Evolutionary conservation across 1,140 invertebrate species (phyloP).

Genomic region (Philotrypesis tridentata): DNA sequence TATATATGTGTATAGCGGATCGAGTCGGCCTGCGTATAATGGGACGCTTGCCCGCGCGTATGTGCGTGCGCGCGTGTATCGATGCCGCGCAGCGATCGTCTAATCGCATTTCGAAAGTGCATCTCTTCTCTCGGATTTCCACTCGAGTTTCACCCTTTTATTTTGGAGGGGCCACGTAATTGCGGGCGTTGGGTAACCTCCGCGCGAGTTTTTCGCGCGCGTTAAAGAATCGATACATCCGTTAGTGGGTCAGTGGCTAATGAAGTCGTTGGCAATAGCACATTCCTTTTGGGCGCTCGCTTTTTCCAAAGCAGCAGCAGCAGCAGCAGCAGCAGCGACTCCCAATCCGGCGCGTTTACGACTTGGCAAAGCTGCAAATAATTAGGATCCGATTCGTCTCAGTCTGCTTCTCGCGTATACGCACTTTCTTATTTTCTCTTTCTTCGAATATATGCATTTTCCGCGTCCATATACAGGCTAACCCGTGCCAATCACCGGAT

Average conservation of each 20-base stretch:
- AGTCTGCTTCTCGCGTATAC: not conserved
- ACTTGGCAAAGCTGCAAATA: not conserved
- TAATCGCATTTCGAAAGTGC: constrained; percentile 19
- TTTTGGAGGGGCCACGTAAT: not conserved
- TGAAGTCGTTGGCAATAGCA: too few species aligned
- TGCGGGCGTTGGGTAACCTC: too few species aligned
- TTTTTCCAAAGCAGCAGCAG: too few species aligned
- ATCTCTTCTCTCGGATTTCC: not conserved
- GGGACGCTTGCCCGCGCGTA: too few species aligned
- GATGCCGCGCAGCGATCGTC: constrained; percentile 4
- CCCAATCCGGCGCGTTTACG: not conserved
- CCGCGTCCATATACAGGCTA: too few species aligned
- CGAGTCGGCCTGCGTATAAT: too few species aligned
- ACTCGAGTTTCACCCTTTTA: not conserved
- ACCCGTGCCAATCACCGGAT: not conserved
- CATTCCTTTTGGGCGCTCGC: too few species aligned
- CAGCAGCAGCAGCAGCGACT: too few species aligned
- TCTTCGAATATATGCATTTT: not conserved
- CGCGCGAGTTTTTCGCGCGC: too few species aligned
- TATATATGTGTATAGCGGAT: not conserved
- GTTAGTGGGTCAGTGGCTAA: too few species aligned
- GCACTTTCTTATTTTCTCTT: constrained; percentile 13
- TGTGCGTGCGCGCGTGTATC: not conserved
- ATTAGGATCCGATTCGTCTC: not conserved
- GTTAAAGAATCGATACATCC: too few species aligned